Base-by-base conservation (phyloP, 2,797 vertebrate species). In the Enteromius unitaeniatus region DNA sequence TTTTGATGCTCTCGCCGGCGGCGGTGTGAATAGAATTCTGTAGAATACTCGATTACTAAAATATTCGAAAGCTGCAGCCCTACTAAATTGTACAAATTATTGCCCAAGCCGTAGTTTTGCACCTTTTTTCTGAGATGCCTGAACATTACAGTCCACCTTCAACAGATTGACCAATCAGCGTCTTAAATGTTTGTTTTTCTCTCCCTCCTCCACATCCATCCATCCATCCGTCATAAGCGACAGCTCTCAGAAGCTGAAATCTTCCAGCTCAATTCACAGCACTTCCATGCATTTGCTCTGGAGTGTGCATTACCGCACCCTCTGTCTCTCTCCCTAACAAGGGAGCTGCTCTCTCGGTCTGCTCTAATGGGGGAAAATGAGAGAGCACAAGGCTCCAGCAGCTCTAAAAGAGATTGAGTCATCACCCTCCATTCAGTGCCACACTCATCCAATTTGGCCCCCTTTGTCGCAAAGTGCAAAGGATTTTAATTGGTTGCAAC, bases 361-460 rank as follows among this genome's bases (percentile, higher is more conserved):
- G 26, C 85, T 88, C 87, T 93, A 92, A 94, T 93, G 92, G 92
- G 90, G 92, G 92, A 91, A 91, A 92, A 93, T 92, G 90, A 91
- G 91, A 91, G 67, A 40, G 91, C 86, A 91, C 92, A 92, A 92
- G 90, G 91, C 92, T 93, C 91, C 93, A 91, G 90, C 91, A 89
- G 90, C 86, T 91, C 90, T 90, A 88, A 92, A 92, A 93, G 93
- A 92, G 93, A 94, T 93, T 91, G 92, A 94, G 92, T 92, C 93
- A 93, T 94, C 93, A 93, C 91, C 92, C 91, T 91, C 92, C 92
- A 92, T 91, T 93, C 91, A 91, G 88, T 83, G 89, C 90, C 89
- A 85, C 88, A 92, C 89, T 91, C 88, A 90, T 87, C 90, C 90
- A 91, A 92, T 91, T 92, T 92, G 92, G 90, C 90, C 91, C 0